Evolutionary conservation across 2,113 vertebrate genomes (phyloP).

Genomic region (Alosa alosa): DNA sequence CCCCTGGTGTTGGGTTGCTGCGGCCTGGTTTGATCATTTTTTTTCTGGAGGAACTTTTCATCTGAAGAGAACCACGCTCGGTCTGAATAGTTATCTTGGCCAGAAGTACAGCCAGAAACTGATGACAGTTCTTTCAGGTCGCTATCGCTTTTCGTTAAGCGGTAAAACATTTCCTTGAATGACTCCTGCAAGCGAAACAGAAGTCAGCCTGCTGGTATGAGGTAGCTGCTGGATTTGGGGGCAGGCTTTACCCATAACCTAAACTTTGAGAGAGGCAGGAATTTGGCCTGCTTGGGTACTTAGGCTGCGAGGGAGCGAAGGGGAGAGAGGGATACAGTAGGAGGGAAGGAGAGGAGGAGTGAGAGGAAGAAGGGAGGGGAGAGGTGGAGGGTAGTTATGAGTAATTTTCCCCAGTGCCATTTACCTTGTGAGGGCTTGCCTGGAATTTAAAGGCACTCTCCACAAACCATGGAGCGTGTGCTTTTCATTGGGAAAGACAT

Average conservation of each 20-base stretch:
- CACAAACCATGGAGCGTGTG: slow-evolving; percentile 12
- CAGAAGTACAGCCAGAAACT: not conserved
- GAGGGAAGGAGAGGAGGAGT: not conserved
- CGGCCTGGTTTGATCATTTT: not conserved
- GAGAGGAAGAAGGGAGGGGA: slow-evolving; percentile 35
- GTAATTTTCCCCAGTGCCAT: slow-evolving; percentile 46
- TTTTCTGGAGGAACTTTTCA: not conserved
- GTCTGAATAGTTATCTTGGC: not conserved
- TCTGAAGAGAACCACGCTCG: not conserved
- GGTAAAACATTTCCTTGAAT: not conserved
- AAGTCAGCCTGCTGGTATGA: not conserved
- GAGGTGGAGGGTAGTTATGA: slow-evolving; percentile 42
- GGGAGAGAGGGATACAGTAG: not conserved
- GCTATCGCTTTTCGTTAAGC: not conserved
- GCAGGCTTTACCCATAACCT: slow-evolving; percentile 14
- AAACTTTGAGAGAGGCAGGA: slow-evolving; percentile 14
- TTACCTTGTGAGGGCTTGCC: slow-evolving; percentile 54
- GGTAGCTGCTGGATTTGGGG: not conserved
- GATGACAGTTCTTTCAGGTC: not conserved
- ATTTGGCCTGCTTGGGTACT: slow-evolving; percentile 43
- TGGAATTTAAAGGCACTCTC: slow-evolving; percentile 46
- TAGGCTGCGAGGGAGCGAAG: slow-evolving; percentile 29
- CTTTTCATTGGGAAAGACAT: not conserved
- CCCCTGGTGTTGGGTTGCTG: not conserved
- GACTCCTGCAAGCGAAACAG: not conserved